phyloP scores from a whole-genome alignment of 2,888 invertebrate species.

The Protophormia terraenovae region DNA sequence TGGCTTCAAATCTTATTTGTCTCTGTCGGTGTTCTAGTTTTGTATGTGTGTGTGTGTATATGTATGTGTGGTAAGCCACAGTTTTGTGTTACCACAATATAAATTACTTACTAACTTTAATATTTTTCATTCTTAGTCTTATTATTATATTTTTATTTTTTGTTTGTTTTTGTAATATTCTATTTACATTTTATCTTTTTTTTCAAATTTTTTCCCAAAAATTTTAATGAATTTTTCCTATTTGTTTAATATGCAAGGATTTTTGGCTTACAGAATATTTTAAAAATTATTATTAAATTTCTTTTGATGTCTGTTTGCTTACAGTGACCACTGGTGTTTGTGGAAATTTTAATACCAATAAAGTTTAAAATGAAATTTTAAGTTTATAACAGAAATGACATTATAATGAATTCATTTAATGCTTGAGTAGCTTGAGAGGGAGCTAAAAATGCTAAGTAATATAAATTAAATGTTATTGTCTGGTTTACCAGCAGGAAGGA shows the following conservation, averaged over 20 bases:
- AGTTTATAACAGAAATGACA: neutral
- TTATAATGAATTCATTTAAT: neutral
- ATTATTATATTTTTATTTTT: conserved; percentile 35
- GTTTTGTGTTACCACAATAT: conserved; percentile 56
- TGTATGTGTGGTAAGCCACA: conserved; percentile 40
- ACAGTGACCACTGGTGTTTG: neutral
- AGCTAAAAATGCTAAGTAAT: too few species aligned
- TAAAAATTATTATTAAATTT: neutral
- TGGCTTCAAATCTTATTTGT: neutral
- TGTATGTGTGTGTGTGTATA: conserved; percentile 6
- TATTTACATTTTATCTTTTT: neutral
- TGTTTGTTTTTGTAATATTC: conserved; percentile 11
- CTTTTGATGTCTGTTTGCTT: neutral
- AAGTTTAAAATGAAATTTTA: neutral
- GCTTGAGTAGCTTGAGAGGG: neutral
- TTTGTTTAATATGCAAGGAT: neutral
- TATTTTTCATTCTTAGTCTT: conserved; percentile 30
- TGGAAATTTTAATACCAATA: neutral
- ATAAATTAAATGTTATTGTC: too few species aligned
- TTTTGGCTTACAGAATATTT: neutral
- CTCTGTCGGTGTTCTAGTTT: neutral
- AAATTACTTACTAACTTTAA: conserved; percentile 59
- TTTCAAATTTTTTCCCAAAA: neutral
- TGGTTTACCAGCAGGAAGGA: too few species aligned
- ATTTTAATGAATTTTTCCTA: neutral